Conservation (phyloP, 2,797 vertebrate genomes). For the Hippopotamyrus pictus region DNA sequence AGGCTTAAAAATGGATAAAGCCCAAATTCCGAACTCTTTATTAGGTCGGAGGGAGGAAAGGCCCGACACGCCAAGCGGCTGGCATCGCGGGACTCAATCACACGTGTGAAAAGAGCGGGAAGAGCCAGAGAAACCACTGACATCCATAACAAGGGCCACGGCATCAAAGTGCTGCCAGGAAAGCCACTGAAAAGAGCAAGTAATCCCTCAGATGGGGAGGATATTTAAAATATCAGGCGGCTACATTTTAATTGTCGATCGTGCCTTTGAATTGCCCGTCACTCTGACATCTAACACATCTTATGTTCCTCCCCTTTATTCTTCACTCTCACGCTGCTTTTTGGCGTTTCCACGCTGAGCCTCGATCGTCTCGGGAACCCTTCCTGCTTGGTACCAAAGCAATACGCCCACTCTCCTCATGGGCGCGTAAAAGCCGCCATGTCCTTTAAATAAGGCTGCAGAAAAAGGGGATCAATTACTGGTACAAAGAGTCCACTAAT, state of each 20-base stretch:
- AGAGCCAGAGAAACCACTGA: background rate
- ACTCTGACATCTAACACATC: conserved; percentile 37
- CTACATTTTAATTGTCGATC: conserved; percentile 41
- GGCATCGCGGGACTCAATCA: background rate
- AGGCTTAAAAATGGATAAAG: background rate
- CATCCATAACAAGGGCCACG: conserved; percentile 32
- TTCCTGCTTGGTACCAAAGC: conserved; percentile 30
- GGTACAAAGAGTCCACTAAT: conserved; percentile 31
- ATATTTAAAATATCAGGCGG: conserved; percentile 34
- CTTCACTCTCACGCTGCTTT: conserved; percentile 22
- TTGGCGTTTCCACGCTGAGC: conserved; percentile 33
- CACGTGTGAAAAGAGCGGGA: background rate
- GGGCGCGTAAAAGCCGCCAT: conserved; percentile 15
- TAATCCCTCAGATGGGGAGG: conserved; percentile 37
- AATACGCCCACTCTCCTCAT: conserved; percentile 26
- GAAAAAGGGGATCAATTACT: conserved; percentile 30
- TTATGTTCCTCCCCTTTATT: conserved; percentile 27
- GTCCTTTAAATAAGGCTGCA: conserved; percentile 1
- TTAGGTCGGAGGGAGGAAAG: background rate
- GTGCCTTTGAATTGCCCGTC: conserved; percentile 37
- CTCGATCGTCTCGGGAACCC: conserved; percentile 32
- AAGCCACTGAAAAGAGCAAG: conserved; percentile 30
- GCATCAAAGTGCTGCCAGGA: conserved; percentile 35
- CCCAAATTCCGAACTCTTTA: background rate
- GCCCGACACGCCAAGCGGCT: background rate